A percentile compares a stretch with the other conserved stretches of the same genome.
phyloP scores from a whole-genome alignment of 2,888 invertebrate genomes.

The Neoascia interrupta region DNA sequence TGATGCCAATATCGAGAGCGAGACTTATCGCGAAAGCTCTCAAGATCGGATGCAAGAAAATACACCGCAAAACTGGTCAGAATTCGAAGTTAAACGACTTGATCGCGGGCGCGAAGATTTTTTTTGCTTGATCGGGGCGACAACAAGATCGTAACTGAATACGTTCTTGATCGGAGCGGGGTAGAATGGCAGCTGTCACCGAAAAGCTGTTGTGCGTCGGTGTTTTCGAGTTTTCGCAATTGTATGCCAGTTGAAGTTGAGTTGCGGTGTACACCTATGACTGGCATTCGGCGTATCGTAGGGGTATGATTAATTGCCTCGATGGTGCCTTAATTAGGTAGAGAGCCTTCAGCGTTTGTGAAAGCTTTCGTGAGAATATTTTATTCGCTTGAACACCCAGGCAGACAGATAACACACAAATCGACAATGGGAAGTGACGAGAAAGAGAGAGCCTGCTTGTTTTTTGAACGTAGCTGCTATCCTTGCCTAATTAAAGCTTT shows the following conservation, averaged over 20 bases:
- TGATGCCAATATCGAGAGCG: constrained; percentile 24
- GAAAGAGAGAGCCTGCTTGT: not conserved
- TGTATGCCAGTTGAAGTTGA: not conserved
- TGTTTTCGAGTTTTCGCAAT: constrained; percentile 32
- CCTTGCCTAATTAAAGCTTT: constrained; percentile 37
- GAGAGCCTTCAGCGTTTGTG: constrained; percentile 48
- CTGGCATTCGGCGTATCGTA: constrained; percentile 28
- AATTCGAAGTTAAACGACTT: not conserved
- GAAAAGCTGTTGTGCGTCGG: constrained; percentile 46
- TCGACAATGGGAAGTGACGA: too few relatives aligned
- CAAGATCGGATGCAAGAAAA: constrained; percentile 4
- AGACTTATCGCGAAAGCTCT: constrained; percentile 39
- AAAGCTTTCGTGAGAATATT: constrained; percentile 52
- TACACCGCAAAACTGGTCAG: too few relatives aligned
- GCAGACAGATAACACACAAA: constrained; percentile 11
- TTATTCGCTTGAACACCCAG: constrained; percentile 18
- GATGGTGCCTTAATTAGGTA: constrained; percentile 44
- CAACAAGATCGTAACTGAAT: constrained; percentile 63
- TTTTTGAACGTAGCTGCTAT: constrained; percentile 1
- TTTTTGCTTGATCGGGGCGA: constrained; percentile 31
- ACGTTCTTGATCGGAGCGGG: constrained; percentile 42
- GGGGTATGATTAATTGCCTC: constrained; percentile 38
- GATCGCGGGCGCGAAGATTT: not conserved
- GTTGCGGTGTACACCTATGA: not conserved
- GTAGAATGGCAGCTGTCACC: constrained; percentile 49